Conservation (phyloP, 2,888 invertebrate species). For the Thysanoteuthis rhombus region DNA sequence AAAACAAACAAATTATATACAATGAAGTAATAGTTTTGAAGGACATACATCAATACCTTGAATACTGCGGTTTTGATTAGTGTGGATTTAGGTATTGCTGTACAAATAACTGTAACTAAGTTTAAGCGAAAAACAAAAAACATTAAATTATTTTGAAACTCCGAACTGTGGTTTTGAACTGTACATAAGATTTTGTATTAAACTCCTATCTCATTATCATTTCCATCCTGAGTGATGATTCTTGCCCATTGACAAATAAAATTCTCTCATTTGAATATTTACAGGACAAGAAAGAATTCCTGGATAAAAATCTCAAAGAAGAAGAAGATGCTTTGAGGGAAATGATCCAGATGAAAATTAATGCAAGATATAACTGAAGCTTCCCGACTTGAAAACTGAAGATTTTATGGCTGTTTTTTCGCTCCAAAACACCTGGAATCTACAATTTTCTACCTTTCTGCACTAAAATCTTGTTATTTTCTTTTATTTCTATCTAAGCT, state of each 20-base stretch:
- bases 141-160: no score
- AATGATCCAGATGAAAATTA: not conserved
- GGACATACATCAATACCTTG: no score
- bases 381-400: not conserved
- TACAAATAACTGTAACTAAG: no score
- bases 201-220: no score
- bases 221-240: not conserved
- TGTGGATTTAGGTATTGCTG: no score
- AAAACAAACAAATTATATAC: no score
- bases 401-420: not conserved
- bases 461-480: not conserved
- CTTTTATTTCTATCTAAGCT: not conserved
- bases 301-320: not conserved
- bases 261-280: not conserved
- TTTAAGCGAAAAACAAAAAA: no score
- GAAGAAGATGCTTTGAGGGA: constrained; percentile 13
- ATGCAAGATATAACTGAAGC: not conserved
- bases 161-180: no score
- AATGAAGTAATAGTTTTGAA: no score
- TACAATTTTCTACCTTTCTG: not conserved
- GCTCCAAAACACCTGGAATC: not conserved
- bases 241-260: not conserved
- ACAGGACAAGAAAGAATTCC: not conserved
- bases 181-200: no score
- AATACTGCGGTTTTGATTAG: no score